Conservation (phyloP, 2,113 vertebrate species). For the Sylvilagus bachmani region DNA sequence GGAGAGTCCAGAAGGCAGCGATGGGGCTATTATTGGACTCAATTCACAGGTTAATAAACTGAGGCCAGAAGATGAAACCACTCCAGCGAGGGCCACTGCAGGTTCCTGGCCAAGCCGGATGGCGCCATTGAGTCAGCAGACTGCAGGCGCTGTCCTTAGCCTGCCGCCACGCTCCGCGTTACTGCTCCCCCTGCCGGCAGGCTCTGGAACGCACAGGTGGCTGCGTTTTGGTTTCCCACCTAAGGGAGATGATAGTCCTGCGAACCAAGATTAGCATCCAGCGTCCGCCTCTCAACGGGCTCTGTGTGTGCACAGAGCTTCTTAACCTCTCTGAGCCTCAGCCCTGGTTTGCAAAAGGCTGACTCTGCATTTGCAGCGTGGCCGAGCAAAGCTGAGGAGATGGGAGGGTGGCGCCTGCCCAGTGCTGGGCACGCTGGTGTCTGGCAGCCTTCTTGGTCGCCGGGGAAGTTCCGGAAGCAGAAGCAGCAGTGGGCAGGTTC, state of each 20-base stretch:
- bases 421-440: background rate
- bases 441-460: background rate
- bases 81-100: background rate
- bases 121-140: background rate
- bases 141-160: background rate
- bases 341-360: background rate
- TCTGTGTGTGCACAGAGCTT: background rate
- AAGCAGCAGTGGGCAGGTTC: background rate
- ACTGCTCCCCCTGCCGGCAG: background rate
- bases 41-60: background rate
- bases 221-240: background rate
- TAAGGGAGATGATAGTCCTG: background rate
- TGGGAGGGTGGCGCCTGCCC: background rate
- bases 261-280: background rate
- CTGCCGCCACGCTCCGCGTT: no score
- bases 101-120: no score
- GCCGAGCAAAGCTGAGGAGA: background rate
- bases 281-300: background rate
- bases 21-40: background rate
- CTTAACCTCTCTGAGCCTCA: background rate
- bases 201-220: background rate
- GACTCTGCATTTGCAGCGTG: no score
- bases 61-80: background rate
- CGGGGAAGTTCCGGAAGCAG: background rate
- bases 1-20: background rate